Evolutionary conservation across 2,888 invertebrate species (phyloP).

Genomic region (Congeria kusceri): DNA sequence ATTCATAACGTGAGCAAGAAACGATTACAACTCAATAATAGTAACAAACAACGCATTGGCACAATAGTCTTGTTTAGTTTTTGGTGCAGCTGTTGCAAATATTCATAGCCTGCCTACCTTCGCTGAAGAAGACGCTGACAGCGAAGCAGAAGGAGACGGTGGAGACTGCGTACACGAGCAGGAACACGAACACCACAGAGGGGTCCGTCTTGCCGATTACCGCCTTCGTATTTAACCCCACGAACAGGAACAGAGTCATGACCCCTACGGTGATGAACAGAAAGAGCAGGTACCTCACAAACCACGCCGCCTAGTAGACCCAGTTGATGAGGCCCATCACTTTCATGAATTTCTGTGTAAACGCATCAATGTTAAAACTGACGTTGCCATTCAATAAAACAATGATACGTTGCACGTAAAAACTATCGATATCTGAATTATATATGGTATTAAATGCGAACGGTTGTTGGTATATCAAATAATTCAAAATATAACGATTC

Average conservation of each 20-base stretch:
- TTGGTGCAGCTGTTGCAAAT: too few species aligned
- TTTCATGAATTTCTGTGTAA: slow-evolving; percentile 93
- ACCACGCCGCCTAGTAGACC: slow-evolving; percentile 95
- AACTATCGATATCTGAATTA: too few species aligned
- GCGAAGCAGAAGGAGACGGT: slow-evolving; percentile 92
- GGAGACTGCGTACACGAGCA: slow-evolving; percentile 90
- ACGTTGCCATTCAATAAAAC: too few species aligned
- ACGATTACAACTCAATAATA: too few species aligned
- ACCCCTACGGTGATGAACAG: slow-evolving; percentile 88
- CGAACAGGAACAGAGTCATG: slow-evolving; percentile 84
- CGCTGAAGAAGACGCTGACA: slow-evolving; percentile 92
- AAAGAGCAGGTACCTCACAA: slow-evolving; percentile 91
- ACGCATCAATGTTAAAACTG: too few species aligned
- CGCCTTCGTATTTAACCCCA: slow-evolving; percentile 80
- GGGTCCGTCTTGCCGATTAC: slow-evolving; percentile 91
- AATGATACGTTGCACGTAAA: too few species aligned
- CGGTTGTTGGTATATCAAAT: too few species aligned
- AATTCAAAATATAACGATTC: too few species aligned
- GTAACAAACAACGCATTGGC: too few species aligned
- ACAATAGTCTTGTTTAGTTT: too few species aligned
- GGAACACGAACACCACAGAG: slow-evolving; percentile 89
- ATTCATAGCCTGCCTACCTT: slow-evolving; percentile 87
- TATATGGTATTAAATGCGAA: too few species aligned
- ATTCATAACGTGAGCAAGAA: too few species aligned
- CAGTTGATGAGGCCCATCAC: slow-evolving; percentile 95